A percentile compares a stretch with the other conserved stretches of the same genome.
Conservation (phyloP, 2,113 vertebrate genomes). For the Arvicanthis niloticus region DNA sequence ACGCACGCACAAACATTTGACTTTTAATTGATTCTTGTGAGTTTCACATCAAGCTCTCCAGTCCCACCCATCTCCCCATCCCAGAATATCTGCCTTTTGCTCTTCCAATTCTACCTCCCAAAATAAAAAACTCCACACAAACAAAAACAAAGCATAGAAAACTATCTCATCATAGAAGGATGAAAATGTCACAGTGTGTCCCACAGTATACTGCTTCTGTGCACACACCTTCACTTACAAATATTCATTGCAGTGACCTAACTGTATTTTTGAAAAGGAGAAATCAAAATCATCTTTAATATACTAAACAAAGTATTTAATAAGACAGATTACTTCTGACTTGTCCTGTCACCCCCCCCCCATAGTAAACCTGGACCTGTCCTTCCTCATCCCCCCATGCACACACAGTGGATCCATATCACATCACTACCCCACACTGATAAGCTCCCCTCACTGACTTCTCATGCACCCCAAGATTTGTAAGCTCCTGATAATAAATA, state of each 20-base stretch:
- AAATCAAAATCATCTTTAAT: background rate
- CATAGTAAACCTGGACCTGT: background rate
- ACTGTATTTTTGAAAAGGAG: constrained; percentile 7
- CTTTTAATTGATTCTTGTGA: background rate
- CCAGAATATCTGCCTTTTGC: background rate
- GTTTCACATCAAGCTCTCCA: background rate
- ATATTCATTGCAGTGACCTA: background rate
- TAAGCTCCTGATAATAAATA: background rate
- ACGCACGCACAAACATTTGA: background rate
- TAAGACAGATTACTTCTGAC: background rate
- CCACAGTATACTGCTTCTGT: background rate
- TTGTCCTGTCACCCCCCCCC: background rate
- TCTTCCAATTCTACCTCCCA: background rate
- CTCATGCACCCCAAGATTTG: too few relatives aligned
- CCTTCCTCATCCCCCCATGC: background rate
- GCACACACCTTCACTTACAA: background rate
- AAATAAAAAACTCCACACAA: background rate
- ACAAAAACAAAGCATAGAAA: background rate
- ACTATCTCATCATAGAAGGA: background rate
- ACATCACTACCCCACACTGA: background rate
- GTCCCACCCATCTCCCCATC: background rate
- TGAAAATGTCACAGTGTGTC: background rate
- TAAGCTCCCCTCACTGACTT: background rate
- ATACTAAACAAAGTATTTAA: background rate
- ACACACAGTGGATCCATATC: background rate